Base-by-base conservation (phyloP, 2,797 vertebrate species). In the Manis crassicaudata region DNA sequence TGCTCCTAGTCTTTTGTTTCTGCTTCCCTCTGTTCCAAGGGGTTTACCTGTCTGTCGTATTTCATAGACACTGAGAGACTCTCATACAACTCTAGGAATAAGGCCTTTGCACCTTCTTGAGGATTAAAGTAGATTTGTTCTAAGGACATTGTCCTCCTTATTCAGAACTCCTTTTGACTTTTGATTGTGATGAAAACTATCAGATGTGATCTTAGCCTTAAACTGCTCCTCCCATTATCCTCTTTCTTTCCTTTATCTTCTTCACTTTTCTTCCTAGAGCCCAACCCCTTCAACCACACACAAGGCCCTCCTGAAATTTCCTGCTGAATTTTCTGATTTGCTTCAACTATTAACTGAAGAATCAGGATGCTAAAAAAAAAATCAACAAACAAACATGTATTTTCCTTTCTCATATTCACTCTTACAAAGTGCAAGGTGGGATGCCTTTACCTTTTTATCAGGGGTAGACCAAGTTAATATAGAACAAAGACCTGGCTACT, bases 121-220 rank as follows among this genome's bases (percentile, higher is more conserved):
- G 20, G 3, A 76, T 83, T 72, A 92, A 37, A 85, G 62, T 90
- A 77, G 77, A 85, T 52, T 46, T 92, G 25, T 43, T 67, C 32
- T 25, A 52, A 25, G 90, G 20, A 63, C 21, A 4, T 86, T 65
- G 17, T 21, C 10, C 25, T 75, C 18, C 16, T 96, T 87, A 46
- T 14, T 80, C 37, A 93, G 58, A 80, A 79, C 17, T n/a, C 52
- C n/a, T 90, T 70, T 88, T 88, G 54, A 80, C 67, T 94, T 94
- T 25, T 11, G 58, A 84, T 29, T 62, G 67, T 37, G 68, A 84
- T 46, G 46, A 62, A 89, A 95, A 58, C 5, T 80, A 9, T 80
- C 58, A 85, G 29, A 81, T 9, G 23, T 83, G 29, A 92, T 37
- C 32, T 65, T 65, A 68, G 62, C 23, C 50, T 65, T 67, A 60